Evolutionary conservation across 2,797 vertebrate genomes (phyloP).

Genomic region (Phaenicophaeus curvirostris): DNA sequence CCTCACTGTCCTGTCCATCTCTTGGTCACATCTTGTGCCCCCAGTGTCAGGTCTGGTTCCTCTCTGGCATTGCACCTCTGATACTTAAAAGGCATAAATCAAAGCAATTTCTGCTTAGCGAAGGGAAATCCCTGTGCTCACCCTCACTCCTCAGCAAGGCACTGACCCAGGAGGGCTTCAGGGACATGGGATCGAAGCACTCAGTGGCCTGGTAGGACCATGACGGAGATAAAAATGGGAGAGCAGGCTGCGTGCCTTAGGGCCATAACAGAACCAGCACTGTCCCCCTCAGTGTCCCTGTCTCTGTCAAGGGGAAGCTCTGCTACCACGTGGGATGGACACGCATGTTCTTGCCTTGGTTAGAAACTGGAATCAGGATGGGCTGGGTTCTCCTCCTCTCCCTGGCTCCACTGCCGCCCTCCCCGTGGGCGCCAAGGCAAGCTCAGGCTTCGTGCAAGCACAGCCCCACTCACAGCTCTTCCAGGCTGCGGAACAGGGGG

Average conservation of each 20-base stretch:
- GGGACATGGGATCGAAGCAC: not conserved
- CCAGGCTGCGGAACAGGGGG: not conserved
- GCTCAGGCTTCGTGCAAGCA: not conserved
- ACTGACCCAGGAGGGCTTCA: not conserved
- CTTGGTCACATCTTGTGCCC: not conserved
- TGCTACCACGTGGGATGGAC: not conserved
- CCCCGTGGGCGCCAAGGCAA: slow-evolving; percentile 39
- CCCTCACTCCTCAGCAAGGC: not conserved
- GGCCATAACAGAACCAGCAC: not conserved
- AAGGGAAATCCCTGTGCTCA: not conserved
- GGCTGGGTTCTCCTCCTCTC: slow-evolving; percentile 31
- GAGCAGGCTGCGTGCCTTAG: accelerated
- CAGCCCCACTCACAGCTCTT: slow-evolving; percentile 19
- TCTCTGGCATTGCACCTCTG: not conserved
- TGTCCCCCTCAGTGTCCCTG: not conserved
- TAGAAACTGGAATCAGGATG: not conserved
- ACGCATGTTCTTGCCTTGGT: accelerated
- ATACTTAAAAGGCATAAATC: not conserved
- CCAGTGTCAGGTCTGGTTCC: not conserved
- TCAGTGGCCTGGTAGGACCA: accelerated
- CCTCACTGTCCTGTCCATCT: not conserved
- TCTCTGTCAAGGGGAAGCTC: not conserved
- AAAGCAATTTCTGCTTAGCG: not conserved
- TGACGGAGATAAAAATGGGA: not conserved
- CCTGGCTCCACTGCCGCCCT: not conserved